These are phyloP conservation scores for Cyprinella venusta DNA, from an alignment of 2,797 vertebrate species.

Conservation along the genomic window DNA sequence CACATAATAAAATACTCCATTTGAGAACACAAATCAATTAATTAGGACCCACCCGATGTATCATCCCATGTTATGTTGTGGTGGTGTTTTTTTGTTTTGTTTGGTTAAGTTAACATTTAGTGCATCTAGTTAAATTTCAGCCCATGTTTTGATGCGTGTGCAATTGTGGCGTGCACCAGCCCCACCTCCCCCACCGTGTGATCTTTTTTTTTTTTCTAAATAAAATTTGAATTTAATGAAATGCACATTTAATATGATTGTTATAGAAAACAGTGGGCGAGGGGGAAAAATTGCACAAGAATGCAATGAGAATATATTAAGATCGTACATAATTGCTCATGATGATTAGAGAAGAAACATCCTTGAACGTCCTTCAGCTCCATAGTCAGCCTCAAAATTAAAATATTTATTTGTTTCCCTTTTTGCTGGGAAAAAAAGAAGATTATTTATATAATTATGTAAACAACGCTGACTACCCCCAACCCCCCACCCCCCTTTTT, in stretches of 20 bases:
- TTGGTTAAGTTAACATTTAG: conserved; percentile 54
- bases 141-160: conserved; percentile 51
- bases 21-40: conserved; percentile 64
- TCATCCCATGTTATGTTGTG: conserved; percentile 55
- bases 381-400: conserved; percentile 73
- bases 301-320: conserved; percentile 70
- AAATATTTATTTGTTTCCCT: conserved; percentile 70
- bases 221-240: conserved; percentile 72
- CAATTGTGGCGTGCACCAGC: conserved; percentile 54
- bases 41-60: conserved; percentile 58
- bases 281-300: conserved; percentile 56
- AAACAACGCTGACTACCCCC: conserved; percentile 68
- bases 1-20: conserved; percentile 55
- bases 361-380: conserved; percentile 77
- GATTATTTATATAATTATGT: conserved; percentile 77
- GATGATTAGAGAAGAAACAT: conserved; percentile 72
- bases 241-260: conserved; percentile 72
- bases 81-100: conserved; percentile 48
- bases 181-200: background rate
- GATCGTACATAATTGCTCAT: conserved; percentile 73
- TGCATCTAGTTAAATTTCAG: conserved; percentile 58
- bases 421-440: conserved; percentile 64
- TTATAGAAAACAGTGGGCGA: conserved; percentile 63
- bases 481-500: too few relatives aligned
- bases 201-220: conserved; percentile 50